These are phyloP conservation scores for Panzeria rudis DNA, from an alignment of 2,888 invertebrate genomes.

Conservation along the genomic window DNA sequence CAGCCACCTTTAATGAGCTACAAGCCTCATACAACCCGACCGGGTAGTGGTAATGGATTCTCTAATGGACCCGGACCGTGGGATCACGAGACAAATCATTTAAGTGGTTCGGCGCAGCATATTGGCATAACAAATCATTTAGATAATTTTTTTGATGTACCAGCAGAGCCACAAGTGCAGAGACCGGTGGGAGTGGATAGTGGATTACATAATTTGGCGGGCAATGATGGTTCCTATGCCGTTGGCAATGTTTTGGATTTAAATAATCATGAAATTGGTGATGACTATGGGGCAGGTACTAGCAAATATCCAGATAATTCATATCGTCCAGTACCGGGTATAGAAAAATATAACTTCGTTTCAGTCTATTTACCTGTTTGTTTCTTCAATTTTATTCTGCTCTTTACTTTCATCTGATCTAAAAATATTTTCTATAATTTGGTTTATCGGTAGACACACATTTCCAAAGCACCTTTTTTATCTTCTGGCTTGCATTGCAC, in stretches of 20 bases:
- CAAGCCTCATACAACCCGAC: conserved; percentile 70
- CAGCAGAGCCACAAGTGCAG: conserved; percentile 62
- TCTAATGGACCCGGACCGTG: conserved; percentile 73
- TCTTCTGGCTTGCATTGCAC: conserved; percentile 57
- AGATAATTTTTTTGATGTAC: conserved; percentile 81
- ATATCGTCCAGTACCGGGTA: conserved; percentile 83
- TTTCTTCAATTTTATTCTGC: neutral
- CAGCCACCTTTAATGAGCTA: conserved; percentile 39
- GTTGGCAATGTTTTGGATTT: conserved; percentile 82
- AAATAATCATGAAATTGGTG: conserved; percentile 79
- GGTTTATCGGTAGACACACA: conserved; percentile 25
- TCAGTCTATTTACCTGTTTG: neutral
- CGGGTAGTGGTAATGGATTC: conserved; percentile 67
- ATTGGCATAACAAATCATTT: conserved; percentile 82
- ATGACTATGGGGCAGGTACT: conserved; percentile 77
- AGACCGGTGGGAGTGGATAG: conserved; percentile 62
- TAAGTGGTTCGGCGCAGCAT: conserved; percentile 73
- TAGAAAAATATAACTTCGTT: conserved; percentile 64
- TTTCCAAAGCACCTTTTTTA: conserved; percentile 34
- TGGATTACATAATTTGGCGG: conserved; percentile 6
- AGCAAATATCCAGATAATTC: conserved; percentile 77
- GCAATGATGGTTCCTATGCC: conserved; percentile 78
- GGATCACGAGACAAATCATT: conserved; percentile 82
- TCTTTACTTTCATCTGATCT: neutral
- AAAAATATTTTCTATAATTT: conserved; percentile 14